Conservation (phyloP, 1,140 invertebrate genomes). For the Scaptomyza hsui region DNA sequence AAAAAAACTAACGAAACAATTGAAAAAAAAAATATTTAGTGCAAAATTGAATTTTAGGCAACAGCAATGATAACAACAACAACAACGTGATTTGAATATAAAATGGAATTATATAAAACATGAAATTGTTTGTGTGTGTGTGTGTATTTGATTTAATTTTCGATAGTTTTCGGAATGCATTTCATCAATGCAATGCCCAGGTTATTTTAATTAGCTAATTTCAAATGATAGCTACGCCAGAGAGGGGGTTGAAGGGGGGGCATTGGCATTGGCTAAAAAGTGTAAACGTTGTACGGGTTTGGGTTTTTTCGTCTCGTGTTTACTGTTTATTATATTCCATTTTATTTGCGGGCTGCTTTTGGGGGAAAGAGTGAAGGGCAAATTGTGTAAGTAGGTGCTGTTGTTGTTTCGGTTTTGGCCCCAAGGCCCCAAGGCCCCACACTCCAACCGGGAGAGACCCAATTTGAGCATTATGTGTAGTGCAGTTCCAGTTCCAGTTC, state of each 20-base stretch:
- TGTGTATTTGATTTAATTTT: slow-evolving; percentile 51
- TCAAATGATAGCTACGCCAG: background rate
- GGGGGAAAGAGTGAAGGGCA: background rate
- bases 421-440: slow-evolving; percentile 22
- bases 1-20: slow-evolving; percentile 27
- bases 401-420: slow-evolving; percentile 16
- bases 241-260: background rate
- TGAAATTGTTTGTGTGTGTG: too few relatives aligned
- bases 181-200: slow-evolving; percentile 47
- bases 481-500: slow-evolving; percentile 15
- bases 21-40: slow-evolving; percentile 29
- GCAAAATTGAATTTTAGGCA: slow-evolving; percentile 10
- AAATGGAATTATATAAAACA: slow-evolving; percentile 38
- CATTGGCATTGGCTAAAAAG: background rate
- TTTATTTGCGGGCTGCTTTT: background rate
- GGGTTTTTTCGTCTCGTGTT: slow-evolving; percentile 23
- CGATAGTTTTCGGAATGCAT: slow-evolving; percentile 48
- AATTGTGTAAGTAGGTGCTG: background rate
- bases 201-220: slow-evolving; percentile 66
- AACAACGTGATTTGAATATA: slow-evolving; percentile 26
- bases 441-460: background rate
- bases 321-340: background rate
- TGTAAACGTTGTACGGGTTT: background rate
- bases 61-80: slow-evolving; percentile 17
- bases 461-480: background rate